Evolutionary conservation across 1,140 invertebrate species (phyloP).

Genomic region (Drosophila nasuta): DNA sequence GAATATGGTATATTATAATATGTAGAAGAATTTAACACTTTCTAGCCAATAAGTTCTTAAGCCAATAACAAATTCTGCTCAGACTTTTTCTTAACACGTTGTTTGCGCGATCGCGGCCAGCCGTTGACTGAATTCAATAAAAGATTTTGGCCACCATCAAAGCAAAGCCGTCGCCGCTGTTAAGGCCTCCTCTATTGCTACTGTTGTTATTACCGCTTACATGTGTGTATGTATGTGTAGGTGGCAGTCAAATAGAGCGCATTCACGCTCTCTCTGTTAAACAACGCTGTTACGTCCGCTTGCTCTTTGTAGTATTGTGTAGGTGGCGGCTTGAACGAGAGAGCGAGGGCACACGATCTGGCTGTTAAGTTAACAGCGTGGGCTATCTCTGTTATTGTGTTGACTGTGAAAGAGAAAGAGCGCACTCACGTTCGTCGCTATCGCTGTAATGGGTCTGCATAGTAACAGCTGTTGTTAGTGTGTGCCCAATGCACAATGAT

Average conservation of each 20-base stretch:
- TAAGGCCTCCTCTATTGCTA: constrained; percentile 25
- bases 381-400: background rate
- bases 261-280: constrained; percentile 16
- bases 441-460: constrained; percentile 1
- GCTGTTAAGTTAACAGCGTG: constrained; percentile 6
- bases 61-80: constrained; percentile 20
- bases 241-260: constrained; percentile 13
- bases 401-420: background rate
- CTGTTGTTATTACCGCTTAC: constrained; percentile 19
- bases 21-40: constrained; percentile 27
- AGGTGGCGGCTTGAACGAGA: background rate
- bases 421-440: background rate
- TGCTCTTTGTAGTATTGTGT: background rate
- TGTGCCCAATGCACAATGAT: constrained; percentile 19
- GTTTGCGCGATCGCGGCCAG: constrained; percentile 66
- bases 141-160: constrained; percentile 62
- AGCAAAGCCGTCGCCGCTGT: constrained; percentile 53
- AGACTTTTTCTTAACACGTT: constrained; percentile 36
- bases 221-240: constrained; percentile 6
- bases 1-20: constrained; percentile 3
- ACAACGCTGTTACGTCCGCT: constrained; percentile 5
- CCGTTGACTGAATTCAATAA: constrained; percentile 71
- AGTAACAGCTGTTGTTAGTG: constrained; percentile 8
- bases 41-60: constrained; percentile 31
- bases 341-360: background rate